Evolutionary conservation across 2,113 vertebrate genomes (phyloP).

Genomic region (Pristiophorus japonicus): DNA sequence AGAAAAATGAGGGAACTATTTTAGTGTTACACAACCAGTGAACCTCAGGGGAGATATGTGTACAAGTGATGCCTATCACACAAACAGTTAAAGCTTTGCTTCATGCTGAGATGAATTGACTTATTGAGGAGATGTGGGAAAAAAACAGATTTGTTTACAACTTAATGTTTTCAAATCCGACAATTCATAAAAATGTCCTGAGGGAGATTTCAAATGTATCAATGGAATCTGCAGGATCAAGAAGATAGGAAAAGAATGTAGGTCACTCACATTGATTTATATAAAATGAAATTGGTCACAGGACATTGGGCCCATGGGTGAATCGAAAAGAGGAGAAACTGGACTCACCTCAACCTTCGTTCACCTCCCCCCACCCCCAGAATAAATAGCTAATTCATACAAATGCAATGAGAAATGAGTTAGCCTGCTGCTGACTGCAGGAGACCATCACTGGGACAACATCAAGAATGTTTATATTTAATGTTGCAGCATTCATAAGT

Average conservation of each 20-base stretch:
- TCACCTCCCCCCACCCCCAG: not conserved
- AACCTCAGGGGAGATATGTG: not conserved
- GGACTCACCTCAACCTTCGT: not conserved
- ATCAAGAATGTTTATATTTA: not conserved
- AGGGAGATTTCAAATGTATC: not conserved
- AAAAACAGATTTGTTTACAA: not conserved
- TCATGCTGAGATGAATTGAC: not conserved
- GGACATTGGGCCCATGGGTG: not conserved
- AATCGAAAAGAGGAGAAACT: not conserved
- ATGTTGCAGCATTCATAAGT: not conserved
- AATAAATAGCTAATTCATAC: not conserved
- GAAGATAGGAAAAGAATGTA: not conserved
- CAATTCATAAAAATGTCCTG: not conserved
- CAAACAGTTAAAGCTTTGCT: not conserved
- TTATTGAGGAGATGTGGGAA: not conserved
- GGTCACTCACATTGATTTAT: not conserved
- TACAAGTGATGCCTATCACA: not conserved
- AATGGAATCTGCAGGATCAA: not conserved
- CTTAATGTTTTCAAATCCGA: not conserved
- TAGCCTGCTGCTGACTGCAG: not conserved
- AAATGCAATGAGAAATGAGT: not conserved
- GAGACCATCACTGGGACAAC: not conserved
- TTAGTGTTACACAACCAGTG: not conserved
- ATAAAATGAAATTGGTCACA: not conserved
- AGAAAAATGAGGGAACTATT: not conserved